Base-by-base conservation (phyloP, 2,113 vertebrate species). In the Eulacestoma nigropectus region DNA sequence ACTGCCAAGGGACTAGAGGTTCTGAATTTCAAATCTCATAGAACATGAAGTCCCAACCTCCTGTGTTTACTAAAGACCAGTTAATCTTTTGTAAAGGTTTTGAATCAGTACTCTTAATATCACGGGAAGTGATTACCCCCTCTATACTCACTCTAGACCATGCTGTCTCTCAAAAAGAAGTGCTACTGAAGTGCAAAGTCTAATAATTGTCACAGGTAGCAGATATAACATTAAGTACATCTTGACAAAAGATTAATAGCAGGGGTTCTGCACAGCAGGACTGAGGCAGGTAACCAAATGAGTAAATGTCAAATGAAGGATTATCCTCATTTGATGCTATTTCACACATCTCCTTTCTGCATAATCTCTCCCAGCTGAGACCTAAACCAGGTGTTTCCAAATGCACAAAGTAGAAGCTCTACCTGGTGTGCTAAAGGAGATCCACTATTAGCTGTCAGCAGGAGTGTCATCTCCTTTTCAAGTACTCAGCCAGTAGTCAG, bases 171-270 rank as follows among this genome's bases (percentile, higher is more conserved):
- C 90, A 93, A 87, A 90, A 90, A 88, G 79, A 92, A 94, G 88
- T 90, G 76, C 52, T 81, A 67, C 53, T 81, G 83, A 92, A 96
- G 92, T 88, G 85, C 75, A 53, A 94, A 72, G 79, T 75, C 93
- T 95, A 87, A 68, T 96, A 95, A 94, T 90, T 96, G 93, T 93
- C 90, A 94, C 85, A 90, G 76, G 76, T 64, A 97, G 92, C 80
- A 96, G 69, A 92, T 64, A 87, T 11, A 95, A 95, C 80, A 94
- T 81, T 94, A 96, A 96, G 95, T 84, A 95, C 23, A 5, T 90
- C 95, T 93, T 95, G 90, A 96, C 90, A 96, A 95, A 96, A 91
- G 88, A 96, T 93, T 93, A 96, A 96, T 96, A 94, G 93, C 83
- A 93, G 93, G 92, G 76, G 92, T 93, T 78, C 94, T 93, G 50